phyloP scores from a whole-genome alignment of 2,888 invertebrate species.

The Pantelozetes paolii region DNA sequence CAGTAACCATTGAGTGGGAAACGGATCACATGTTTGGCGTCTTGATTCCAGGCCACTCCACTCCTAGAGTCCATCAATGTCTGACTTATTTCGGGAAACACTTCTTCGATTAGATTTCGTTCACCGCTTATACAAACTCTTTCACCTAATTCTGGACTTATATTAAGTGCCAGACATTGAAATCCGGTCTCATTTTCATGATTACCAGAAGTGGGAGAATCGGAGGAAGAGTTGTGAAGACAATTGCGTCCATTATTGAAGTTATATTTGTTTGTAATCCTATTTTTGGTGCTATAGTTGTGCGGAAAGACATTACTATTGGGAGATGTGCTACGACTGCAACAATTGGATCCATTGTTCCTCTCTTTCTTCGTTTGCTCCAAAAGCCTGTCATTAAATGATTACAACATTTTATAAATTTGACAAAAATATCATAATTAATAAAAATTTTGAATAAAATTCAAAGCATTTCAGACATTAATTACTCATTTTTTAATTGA shows the following conservation, averaged over 20 bases:
- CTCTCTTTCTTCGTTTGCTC: slow-evolving; percentile 69
- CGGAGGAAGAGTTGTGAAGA: slow-evolving; percentile 10
- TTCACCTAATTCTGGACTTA: slow-evolving; percentile 74
- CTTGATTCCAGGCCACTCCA: slow-evolving; percentile 74
- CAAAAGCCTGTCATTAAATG: slow-evolving; percentile 57
- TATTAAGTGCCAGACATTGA: slow-evolving; percentile 74
- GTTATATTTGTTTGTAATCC: slow-evolving; percentile 19
- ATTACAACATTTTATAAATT: too few species aligned
- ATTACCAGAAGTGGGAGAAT: slow-evolving; percentile 36
- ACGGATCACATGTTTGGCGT: slow-evolving; percentile 73
- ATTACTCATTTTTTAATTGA: too few species aligned
- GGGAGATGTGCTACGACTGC: slow-evolving; percentile 39
- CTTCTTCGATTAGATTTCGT: slow-evolving; percentile 68
- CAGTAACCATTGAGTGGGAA: slow-evolving; percentile 83
- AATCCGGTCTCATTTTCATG: slow-evolving; percentile 53
- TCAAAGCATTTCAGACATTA: too few species aligned
- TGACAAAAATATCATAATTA: too few species aligned
- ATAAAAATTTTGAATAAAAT: too few species aligned
- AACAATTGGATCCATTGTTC: slow-evolving; percentile 31
- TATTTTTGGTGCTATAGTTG: slow-evolving; percentile 36
- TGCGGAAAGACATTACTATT: slow-evolving; percentile 38
- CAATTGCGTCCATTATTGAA: slow-evolving; percentile 24
- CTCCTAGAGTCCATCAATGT: slow-evolving; percentile 73
- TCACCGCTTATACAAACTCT: slow-evolving; percentile 76
- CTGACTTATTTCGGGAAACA: slow-evolving; percentile 60